phyloP scores from a whole-genome alignment of 2,113 vertebrate species.

The Myiozetetes cayanensis region DNA sequence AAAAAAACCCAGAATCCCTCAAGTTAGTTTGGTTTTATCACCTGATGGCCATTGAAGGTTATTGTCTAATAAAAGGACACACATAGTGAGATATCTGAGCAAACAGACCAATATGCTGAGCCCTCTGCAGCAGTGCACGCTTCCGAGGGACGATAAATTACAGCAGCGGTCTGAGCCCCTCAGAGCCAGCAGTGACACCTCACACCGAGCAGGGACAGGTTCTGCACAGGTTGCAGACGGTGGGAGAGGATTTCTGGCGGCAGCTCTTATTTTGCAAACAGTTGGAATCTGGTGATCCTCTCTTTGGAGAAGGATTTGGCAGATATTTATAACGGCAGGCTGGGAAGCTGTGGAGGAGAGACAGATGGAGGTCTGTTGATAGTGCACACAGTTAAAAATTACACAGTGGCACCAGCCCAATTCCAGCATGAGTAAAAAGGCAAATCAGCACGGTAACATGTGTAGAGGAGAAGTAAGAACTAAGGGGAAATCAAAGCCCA shows the following conservation, averaged over 20 bases:
- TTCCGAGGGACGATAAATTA: not conserved
- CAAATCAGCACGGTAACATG: not conserved
- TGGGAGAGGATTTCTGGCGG: conserved; percentile 7
- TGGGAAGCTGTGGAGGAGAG: conserved; percentile 51
- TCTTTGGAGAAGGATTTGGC: conserved; percentile 59
- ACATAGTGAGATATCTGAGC: not conserved
- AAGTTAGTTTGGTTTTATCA: not conserved
- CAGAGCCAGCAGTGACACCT: not conserved
- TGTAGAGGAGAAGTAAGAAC: not conserved
- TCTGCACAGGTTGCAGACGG: not conserved
- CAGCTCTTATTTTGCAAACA: conserved; percentile 44
- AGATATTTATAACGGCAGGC: conserved; percentile 22
- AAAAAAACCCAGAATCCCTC: not conserved
- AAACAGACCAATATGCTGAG: not conserved
- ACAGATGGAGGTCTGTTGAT: conserved; percentile 64
- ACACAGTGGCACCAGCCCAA: conserved; percentile 54
- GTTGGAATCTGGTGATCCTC: conserved; percentile 55
- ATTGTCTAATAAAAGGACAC: not conserved
- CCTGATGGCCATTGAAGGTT: not conserved
- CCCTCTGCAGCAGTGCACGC: not conserved
- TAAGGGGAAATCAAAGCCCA: not conserved
- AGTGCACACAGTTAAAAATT: conserved; percentile 45
- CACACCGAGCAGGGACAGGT: not conserved
- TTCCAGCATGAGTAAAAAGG: conserved; percentile 9
- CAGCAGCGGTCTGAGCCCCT: not conserved